Conservation (phyloP, 1,140 invertebrate genomes). For the Drosophila nebulosa region DNA sequence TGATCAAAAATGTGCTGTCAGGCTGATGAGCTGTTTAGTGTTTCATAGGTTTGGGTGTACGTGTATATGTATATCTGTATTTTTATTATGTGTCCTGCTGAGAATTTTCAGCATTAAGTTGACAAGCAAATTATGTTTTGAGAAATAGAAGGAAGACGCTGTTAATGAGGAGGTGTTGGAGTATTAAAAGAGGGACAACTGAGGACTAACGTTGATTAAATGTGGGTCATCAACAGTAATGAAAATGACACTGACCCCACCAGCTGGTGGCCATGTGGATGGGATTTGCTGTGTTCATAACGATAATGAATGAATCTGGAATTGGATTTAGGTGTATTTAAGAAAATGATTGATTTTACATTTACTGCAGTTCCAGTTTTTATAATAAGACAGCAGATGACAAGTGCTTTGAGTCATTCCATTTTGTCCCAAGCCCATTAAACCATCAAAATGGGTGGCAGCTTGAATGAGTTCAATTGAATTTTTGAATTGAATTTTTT, state of each 20-base stretch:
- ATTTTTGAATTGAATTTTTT: neutral
- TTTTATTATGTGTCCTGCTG: neutral
- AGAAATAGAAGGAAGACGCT: neutral
- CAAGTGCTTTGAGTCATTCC: neutral
- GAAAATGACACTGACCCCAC: conserved; percentile 36
- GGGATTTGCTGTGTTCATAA: conserved; percentile 41
- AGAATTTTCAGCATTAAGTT: conserved; percentile 57
- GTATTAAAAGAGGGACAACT: neutral
- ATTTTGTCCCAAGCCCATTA: conserved; percentile 28
- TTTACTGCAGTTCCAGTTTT: conserved; percentile 12
- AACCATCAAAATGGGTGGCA: conserved; percentile 18
- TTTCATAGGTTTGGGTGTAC: conserved; percentile 7
- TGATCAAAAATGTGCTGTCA: conserved; percentile 8
- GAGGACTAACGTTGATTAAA: conserved; percentile 69
- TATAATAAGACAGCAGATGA: neutral
- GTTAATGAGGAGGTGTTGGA: neutral
- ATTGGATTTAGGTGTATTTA: neutral
- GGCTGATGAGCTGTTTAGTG: conserved; percentile 16
- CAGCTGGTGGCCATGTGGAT: conserved; percentile 31
- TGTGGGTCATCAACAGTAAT: conserved; percentile 58
- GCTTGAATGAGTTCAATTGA: neutral
- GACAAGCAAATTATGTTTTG: conserved; percentile 71
- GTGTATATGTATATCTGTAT: neutral
- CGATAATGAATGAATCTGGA: conserved; percentile 37
- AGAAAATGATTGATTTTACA: conserved; percentile 33